These are phyloP conservation scores for Tenrec ecaudatus DNA, from an alignment of 2,113 vertebrate species.

Conservation along the genomic window DNA sequence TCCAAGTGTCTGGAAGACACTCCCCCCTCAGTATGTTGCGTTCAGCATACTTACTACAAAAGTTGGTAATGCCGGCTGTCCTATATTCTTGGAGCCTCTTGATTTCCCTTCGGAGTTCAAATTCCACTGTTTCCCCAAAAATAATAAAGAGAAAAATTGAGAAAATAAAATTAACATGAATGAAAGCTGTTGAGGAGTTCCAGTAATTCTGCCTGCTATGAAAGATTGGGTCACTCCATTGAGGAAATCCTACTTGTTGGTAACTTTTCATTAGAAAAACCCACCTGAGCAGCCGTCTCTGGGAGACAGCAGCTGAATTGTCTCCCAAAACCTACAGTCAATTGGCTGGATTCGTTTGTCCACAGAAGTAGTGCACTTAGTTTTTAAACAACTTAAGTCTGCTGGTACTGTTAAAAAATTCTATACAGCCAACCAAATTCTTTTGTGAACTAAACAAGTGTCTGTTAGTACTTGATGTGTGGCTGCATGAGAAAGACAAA, in stretches of 20 bases:
- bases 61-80: constrained; percentile 95
- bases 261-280: constrained; percentile 50
- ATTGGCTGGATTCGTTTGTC: constrained; percentile 35
- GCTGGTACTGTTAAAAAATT: constrained; percentile 19
- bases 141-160: constrained; percentile 60
- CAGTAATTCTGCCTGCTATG: constrained; percentile 33
- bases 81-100: constrained; percentile 96
- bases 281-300: constrained; percentile 32
- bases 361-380: background rate
- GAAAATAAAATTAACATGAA: constrained; percentile 67
- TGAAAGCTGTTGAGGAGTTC: constrained; percentile 1
- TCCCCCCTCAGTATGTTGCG: background rate
- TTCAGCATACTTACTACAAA: constrained; percentile 94
- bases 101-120: constrained; percentile 96
- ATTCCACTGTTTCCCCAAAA: constrained; percentile 92
- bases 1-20: background rate
- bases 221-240: constrained; percentile 1
- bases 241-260: constrained; percentile 7
- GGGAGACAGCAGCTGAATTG: background rate
- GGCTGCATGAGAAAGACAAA: constrained; percentile 59
- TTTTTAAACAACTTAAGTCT: background rate
- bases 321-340: constrained; percentile 32
- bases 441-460: background rate
- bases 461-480: constrained; percentile 29
- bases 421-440: constrained; percentile 24